Percentiles rank a stretch among this genome's conserved stretches.
Conservation (phyloP, 2,797 vertebrate species). For the Apodemus agrarius region DNA sequence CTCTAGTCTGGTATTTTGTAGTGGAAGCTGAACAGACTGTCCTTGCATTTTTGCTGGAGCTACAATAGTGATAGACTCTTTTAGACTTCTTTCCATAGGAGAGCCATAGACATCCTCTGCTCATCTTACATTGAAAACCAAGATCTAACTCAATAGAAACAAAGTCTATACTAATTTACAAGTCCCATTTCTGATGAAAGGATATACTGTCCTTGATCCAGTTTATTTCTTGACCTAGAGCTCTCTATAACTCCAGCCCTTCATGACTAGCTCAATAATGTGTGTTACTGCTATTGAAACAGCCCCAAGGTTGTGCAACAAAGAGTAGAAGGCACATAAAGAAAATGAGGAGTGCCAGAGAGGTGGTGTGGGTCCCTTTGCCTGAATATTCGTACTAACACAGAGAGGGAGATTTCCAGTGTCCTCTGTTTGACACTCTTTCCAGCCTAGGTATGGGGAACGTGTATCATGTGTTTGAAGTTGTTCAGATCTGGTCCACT, state of each 20-base stretch:
- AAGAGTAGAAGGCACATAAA: background rate
- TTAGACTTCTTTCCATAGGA: background rate
- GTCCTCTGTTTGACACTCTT: background rate
- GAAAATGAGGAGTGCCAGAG: background rate
- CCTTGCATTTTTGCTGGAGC: background rate
- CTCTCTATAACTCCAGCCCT: slow-evolving; percentile 2
- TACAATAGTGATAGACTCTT: background rate
- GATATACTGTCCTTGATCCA: background rate
- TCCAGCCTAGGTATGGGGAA: background rate
- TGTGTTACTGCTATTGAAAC: background rate
- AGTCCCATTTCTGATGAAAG: slow-evolving; percentile 29
- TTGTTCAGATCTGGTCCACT: background rate
- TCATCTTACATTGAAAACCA: background rate
- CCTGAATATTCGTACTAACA: background rate
- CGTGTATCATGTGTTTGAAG: background rate
- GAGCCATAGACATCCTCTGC: background rate
- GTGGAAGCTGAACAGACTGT: background rate
- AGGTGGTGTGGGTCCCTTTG: background rate
- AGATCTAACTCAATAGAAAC: background rate
- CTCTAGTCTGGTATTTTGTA: background rate
- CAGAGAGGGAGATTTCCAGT: accelerated
- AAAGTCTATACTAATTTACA: background rate
- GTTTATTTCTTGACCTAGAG: background rate
- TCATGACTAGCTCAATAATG: background rate
- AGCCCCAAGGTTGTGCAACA: background rate